Percentiles rank a stretch among this genome's conserved stretches.
phyloP scores from a whole-genome alignment of 1,140 invertebrate genomes.

The Zaprionus taronus region DNA sequence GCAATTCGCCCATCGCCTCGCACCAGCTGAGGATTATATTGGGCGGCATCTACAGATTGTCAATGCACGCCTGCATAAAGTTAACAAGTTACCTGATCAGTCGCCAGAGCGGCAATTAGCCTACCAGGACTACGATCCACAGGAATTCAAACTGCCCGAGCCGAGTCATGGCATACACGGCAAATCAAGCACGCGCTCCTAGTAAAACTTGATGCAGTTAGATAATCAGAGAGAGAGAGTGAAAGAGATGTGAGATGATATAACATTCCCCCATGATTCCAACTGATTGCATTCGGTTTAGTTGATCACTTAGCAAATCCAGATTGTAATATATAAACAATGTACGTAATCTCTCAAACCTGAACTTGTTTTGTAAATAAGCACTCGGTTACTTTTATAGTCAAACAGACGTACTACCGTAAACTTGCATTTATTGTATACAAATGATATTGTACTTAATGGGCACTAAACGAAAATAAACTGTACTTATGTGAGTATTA shows the following conservation, averaged over 20 bases:
- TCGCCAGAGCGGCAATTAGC: constrained; percentile 76
- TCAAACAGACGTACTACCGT: constrained; percentile 32
- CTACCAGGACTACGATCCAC: constrained; percentile 78
- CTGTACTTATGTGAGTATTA: constrained; percentile 15
- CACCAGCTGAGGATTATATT: constrained; percentile 96
- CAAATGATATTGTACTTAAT: constrained; percentile 50
- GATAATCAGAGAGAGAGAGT: neutral
- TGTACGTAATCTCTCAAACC: constrained; percentile 39
- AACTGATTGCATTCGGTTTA: constrained; percentile 9
- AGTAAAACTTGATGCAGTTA: constrained; percentile 38
- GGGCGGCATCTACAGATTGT: constrained; percentile 89
- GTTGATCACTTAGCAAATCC: constrained; percentile 1
- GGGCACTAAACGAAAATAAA: constrained; percentile 34
- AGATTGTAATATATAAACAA: constrained; percentile 18
- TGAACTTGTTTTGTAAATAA: constrained; percentile 45
- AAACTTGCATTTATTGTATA: constrained; percentile 49
- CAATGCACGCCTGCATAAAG: constrained; percentile 74
- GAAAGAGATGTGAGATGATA: neutral
- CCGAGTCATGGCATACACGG: constrained; percentile 30
- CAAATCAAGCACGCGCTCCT: constrained; percentile 54
- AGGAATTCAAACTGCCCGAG: constrained; percentile 65
- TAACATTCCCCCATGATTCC: neutral
- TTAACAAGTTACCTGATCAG: constrained; percentile 80
- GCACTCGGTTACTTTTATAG: constrained; percentile 18
- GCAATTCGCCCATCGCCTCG: constrained; percentile 90